Evolutionary conservation across 2,113 vertebrate genomes (phyloP), one percentile per base, ranked within the genome.

Genomic region (Litocranius walleri): DNA sequence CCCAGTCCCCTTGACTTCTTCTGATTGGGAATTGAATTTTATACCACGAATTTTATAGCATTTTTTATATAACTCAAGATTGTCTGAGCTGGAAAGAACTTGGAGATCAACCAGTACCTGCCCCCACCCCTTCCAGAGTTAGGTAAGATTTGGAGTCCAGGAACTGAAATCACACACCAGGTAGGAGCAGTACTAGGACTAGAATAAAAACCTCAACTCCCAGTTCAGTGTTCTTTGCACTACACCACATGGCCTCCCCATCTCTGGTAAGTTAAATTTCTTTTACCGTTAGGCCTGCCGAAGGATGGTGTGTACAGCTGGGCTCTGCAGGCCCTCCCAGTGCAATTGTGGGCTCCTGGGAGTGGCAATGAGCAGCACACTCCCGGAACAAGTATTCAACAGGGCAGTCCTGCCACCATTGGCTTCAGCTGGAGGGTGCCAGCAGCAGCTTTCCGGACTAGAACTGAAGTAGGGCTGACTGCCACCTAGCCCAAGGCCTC

Each of bases 31-130:
- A 89, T 77, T 93, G 86, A 83, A 87, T 98, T 98, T 98, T 98
- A 89, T 98, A 97, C 77, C 86, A 92, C 16, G 86, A 62, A 78
- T 98, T 98, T 98, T 98, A 89, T 98, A 98, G 89, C 96, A 74
- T 98, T 98, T 98, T 98, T 98, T 74, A 96, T 98, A 98, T 95
- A 97, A 91, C 52, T 96, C 84, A 88, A 85, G 83, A 71, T 85
- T 77, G 74, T 92, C 29, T 80, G 62, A 93, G 43, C 71, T 90
- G 92, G 81, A 87, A 94, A 61, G 92, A 95, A 77, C 85, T 88
- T 88, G 95, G 74, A 96, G 94, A 88, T 88, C 33, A 54, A 64
- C 40, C 83, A 78, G 67, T 50, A 43, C 43, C 40, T 17, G 10
- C 48, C 57, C 36, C 61, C 15, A 30, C 43, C 48, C 56, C 56